phyloP scores from a whole-genome alignment of 2,888 invertebrate species.

The Dysmachus trigonus region DNA sequence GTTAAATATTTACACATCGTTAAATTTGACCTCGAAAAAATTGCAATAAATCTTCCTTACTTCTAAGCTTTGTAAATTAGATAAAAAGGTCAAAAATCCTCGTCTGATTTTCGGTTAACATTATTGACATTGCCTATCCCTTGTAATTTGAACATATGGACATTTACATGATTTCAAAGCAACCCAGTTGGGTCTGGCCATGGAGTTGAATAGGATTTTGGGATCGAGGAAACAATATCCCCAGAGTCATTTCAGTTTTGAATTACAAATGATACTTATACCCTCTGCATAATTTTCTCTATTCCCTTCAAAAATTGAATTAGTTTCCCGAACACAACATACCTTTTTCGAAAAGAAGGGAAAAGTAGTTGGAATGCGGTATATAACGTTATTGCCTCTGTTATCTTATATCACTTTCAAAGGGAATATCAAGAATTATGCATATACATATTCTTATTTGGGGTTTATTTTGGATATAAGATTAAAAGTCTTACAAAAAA shows the following conservation, averaged over 20 bases:
- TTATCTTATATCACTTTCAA: background rate
- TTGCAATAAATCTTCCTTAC: background rate
- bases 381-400: background rate
- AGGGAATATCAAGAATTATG: too few relatives aligned
- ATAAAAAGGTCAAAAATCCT: background rate
- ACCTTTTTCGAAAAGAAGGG: background rate
- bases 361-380: background rate
- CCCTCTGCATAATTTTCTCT: background rate
- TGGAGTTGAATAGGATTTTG: background rate
- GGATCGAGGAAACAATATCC: background rate
- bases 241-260: slow-evolving; percentile 19
- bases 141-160: slow-evolving; percentile 22
- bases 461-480: too few relatives aligned
- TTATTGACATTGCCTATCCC: background rate
- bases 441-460: too few relatives aligned
- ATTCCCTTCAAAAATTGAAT: background rate
- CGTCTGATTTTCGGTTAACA: background rate
- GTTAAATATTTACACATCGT: background rate
- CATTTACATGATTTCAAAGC: slow-evolving; percentile 30
- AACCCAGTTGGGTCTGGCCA: background rate
- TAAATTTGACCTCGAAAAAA: background rate
- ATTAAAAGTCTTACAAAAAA: too few relatives aligned
- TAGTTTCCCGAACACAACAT: background rate
- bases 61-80: background rate
- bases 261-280: slow-evolving; percentile 4